A percentile compares a stretch with the other conserved stretches of the same genome.
phyloP scores from a whole-genome alignment of 2,888 invertebrate species.

The Phengaris arion region DNA sequence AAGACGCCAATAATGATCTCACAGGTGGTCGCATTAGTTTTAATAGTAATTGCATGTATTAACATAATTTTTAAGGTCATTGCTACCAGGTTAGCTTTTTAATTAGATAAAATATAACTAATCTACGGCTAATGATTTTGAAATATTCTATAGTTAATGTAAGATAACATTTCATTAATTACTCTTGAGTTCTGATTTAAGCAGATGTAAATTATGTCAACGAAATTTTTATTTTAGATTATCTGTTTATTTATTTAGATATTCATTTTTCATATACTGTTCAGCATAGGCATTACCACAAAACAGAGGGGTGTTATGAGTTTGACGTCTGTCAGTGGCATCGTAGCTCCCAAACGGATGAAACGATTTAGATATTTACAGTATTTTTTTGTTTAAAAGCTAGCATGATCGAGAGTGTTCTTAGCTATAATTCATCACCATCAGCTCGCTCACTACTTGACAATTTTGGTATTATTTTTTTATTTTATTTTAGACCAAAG shows the following conservation, averaged over 20 bases:
- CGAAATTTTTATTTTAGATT: neutral
- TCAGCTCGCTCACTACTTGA: no score
- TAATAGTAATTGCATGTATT: slow-evolving; percentile 20
- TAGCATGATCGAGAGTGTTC: no score
- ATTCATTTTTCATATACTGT: neutral
- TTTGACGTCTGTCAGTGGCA: no score
- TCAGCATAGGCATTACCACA: neutral
- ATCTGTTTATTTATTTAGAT: no score
- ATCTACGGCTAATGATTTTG: slow-evolving; percentile 1
- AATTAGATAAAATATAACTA: slow-evolving; percentile 11
- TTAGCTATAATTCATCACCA: no score
- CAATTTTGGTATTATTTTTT: no score
- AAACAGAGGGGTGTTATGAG: no score
- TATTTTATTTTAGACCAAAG: neutral
- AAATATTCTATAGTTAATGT: neutral
- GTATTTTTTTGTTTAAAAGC: no score
- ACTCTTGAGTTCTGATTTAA: neutral
- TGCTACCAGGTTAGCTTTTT: slow-evolving; percentile 23
- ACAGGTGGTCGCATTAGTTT: neutral
- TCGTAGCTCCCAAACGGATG: no score
- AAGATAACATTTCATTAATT: neutral
- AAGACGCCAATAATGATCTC: neutral
- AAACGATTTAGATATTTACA: no score
- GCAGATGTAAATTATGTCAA: neutral
- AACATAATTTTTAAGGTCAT: slow-evolving; percentile 20